Conservation (phyloP, 1,140 invertebrate genomes). For the Aradophagus sp. region DNA sequence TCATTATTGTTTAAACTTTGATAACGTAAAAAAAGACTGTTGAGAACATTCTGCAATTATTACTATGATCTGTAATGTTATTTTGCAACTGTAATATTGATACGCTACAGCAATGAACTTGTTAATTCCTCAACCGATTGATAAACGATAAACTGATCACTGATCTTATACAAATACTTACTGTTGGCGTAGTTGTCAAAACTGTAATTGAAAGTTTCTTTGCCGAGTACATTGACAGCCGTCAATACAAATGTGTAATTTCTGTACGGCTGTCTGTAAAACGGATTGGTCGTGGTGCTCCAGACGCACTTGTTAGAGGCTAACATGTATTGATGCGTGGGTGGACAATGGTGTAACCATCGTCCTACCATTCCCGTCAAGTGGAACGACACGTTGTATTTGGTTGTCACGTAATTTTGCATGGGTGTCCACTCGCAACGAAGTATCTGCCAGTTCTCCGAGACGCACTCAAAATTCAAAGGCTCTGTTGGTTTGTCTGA, state of each 20-base stretch:
- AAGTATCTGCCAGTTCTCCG: slow-evolving; percentile 80
- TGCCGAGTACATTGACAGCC: slow-evolving; percentile 77
- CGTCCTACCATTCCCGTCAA: slow-evolving; percentile 68
- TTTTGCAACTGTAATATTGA: too few species aligned
- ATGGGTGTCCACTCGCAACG: slow-evolving; percentile 79
- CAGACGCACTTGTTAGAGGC: slow-evolving; percentile 73
- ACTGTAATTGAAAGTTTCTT: slow-evolving; percentile 70
- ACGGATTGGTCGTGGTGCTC: slow-evolving; percentile 76
- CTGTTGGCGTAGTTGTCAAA: slow-evolving; percentile 79
- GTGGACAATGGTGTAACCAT: slow-evolving; percentile 65
- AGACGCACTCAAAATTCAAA: slow-evolving; percentile 79
- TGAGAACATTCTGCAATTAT: too few species aligned
- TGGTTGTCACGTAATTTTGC: slow-evolving; percentile 75
- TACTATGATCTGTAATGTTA: not conserved
- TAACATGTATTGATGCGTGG: slow-evolving; percentile 34
- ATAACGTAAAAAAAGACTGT: too few species aligned
- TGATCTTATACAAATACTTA: slow-evolving; percentile 65
- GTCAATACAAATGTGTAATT: slow-evolving; percentile 76
- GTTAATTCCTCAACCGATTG: too few species aligned
- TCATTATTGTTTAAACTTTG: too few species aligned
- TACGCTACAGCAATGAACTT: too few species aligned
- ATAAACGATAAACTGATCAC: not conserved
- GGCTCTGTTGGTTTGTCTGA: slow-evolving; percentile 75
- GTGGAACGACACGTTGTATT: slow-evolving; percentile 76
- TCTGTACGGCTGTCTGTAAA: slow-evolving; percentile 78